A percentile compares a stretch with the other conserved stretches of the same genome.
Evolutionary conservation across 1,140 invertebrate genomes (phyloP).

Genomic region (Subanguina moxae): DNA sequence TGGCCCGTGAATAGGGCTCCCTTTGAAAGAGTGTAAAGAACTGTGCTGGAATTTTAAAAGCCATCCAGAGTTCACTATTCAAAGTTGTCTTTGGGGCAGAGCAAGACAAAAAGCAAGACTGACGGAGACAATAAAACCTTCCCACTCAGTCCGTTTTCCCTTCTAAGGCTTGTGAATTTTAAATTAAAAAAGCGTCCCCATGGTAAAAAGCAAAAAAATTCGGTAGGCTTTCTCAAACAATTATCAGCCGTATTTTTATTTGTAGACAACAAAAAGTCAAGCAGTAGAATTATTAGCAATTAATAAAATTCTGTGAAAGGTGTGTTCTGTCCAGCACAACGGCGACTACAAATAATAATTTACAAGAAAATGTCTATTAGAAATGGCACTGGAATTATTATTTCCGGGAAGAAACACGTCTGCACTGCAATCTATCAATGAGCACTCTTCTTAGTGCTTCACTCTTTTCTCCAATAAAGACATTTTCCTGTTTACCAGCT

Average conservation of each 20-base stretch:
- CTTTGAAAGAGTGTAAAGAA: too few relatives aligned
- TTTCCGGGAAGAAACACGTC: not conserved
- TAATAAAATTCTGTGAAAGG: not conserved
- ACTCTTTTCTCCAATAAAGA: conserved; percentile 30
- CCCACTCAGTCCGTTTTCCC: too few relatives aligned
- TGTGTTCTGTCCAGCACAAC: too few relatives aligned
- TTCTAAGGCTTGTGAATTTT: too few relatives aligned
- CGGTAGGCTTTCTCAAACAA: not conserved
- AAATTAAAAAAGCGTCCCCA: too few relatives aligned
- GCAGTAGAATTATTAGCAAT: not conserved
- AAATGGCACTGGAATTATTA: not conserved
- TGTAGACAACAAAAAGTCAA: not conserved
- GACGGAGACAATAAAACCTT: too few relatives aligned
- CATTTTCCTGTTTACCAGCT: conserved; percentile 25
- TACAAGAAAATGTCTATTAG: not conserved
- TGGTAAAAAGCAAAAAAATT: too few relatives aligned
- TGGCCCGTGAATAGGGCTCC: too few relatives aligned
- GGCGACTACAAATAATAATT: not conserved
- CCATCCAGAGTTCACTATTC: too few relatives aligned
- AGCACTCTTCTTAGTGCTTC: conserved; percentile 1
- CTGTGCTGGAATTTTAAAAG: too few relatives aligned
- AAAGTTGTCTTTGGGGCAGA: too few relatives aligned
- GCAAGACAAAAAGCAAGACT: too few relatives aligned
- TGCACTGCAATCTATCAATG: not conserved
- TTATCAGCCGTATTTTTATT: not conserved